phyloP scores from a whole-genome alignment of 1,140 invertebrate species.

The Drosophila oshimai region DNA sequence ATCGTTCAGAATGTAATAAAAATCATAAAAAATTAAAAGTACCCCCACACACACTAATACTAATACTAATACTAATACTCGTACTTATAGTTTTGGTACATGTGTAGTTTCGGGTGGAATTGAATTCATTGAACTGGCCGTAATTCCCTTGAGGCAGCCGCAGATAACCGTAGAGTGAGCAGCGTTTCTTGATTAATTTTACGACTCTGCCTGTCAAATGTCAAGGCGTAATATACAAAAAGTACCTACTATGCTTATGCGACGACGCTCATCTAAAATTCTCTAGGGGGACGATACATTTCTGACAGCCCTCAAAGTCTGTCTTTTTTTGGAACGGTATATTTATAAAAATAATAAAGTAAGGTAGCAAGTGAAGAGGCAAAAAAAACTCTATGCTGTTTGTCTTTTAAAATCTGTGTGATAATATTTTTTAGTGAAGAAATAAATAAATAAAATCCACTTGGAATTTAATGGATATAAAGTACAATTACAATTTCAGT shows the following conservation, averaged over 20 bases:
- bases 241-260: background rate
- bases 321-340: background rate
- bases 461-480: too few relatives aligned
- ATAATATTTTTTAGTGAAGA: too few relatives aligned
- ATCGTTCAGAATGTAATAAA: constrained; percentile 53
- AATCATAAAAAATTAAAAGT: constrained; percentile 66
- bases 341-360: background rate
- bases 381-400: too few relatives aligned
- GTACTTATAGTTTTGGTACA: constrained; percentile 14
- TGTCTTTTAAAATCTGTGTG: too few relatives aligned
- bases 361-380: too few relatives aligned
- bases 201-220: constrained; percentile 48
- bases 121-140: constrained; percentile 38
- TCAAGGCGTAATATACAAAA: constrained; percentile 31
- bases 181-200: constrained; percentile 50
- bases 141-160: background rate
- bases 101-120: constrained; percentile 23
- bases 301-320: background rate
- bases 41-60: too few relatives aligned
- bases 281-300: background rate
- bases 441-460: background rate
- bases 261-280: background rate
- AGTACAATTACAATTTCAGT: too few relatives aligned
- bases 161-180: constrained; percentile 16
- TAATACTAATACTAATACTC: constrained; percentile 12